Percentiles rank a stretch among this genome's conserved stretches.
These are phyloP conservation scores for Styela clava DNA, from an alignment of 23 tunicate species.

Conservation along the genomic window DNA sequence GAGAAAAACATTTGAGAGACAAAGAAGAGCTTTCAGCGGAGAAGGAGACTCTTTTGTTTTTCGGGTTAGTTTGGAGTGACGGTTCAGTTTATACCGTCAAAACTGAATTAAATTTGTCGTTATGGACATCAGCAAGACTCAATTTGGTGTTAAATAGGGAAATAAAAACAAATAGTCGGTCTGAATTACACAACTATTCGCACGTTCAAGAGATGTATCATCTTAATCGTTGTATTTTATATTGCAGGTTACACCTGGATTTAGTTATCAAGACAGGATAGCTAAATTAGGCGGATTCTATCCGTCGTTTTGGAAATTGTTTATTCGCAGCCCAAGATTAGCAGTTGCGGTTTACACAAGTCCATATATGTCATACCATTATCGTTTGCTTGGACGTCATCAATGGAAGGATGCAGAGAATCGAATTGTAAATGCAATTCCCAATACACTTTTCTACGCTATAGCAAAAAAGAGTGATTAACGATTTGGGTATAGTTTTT, in stretches of 20 bases:
- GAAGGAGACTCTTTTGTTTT: neutral
- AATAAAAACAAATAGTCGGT: too few species aligned
- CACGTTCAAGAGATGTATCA: too few species aligned
- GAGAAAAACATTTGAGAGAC: too few species aligned
- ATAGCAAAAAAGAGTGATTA: too few species aligned
- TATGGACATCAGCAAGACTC: too few species aligned
- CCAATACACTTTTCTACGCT: neutral
- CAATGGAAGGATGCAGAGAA: constrained; percentile 2
- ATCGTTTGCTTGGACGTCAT: constrained; percentile 38
- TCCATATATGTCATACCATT: constrained; percentile 46
- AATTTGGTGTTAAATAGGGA: too few species aligned
- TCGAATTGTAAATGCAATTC: constrained; percentile 6
- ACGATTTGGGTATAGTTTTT: too few species aligned
- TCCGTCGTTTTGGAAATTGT: constrained; percentile 35
- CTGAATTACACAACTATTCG: too few species aligned
- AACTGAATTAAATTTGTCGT: too few species aligned
- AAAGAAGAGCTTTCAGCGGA: neutral
- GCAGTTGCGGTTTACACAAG: constrained; percentile 29
- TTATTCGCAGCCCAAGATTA: constrained; percentile 50
- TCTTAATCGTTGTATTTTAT: too few species aligned
- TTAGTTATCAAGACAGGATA: constrained; percentile 34
- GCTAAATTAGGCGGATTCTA: constrained; percentile 35
- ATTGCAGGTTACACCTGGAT: constrained; percentile 8
- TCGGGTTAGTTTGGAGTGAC: too few species aligned
- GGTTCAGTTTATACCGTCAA: too few species aligned